Conservation (phyloP, 2,888 invertebrate genomes). For the Subacronicta megacephala region DNA sequence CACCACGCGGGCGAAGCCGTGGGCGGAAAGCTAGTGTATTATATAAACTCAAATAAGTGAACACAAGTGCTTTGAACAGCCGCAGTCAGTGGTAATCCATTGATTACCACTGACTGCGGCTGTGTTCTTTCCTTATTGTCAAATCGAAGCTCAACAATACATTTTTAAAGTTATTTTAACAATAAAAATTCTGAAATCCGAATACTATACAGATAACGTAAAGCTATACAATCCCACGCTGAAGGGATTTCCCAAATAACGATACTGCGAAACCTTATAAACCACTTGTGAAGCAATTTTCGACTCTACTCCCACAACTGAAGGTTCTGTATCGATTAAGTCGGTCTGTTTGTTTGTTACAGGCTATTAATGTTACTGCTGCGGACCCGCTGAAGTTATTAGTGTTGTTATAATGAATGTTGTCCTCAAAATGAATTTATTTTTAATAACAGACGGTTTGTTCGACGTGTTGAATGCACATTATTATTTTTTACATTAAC, state of each 20-base stretch:
- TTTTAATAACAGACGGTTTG: conserved; percentile 8
- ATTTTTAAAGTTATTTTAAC: too few relatives aligned
- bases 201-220: conserved; percentile 39
- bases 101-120: too few relatives aligned
- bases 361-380: conserved; percentile 41
- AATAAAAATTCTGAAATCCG: conserved; percentile 33
- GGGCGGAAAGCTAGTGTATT: too few relatives aligned
- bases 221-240: conserved; percentile 41
- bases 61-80: too few relatives aligned
- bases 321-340: conserved; percentile 15
- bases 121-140: conserved; percentile 10
- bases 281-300: conserved; percentile 13
- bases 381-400: conserved; percentile 43
- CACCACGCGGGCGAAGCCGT: too few relatives aligned
- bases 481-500: too few relatives aligned
- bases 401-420: conserved; percentile 35
- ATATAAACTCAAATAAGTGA: too few relatives aligned
- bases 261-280: conserved; percentile 42
- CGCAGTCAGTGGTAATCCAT: too few relatives aligned
- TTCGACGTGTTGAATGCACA: background rate
- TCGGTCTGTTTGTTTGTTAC: conserved; percentile 42
- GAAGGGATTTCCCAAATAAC: conserved; percentile 55
- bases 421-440: conserved; percentile 43
- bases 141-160: conserved; percentile 30
- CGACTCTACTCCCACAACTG: conserved; percentile 7